A percentile compares a stretch with the other conserved stretches of the same genome.
These are phyloP conservation scores for Xiphorhynchus elegans DNA, from an alignment of 2,113 vertebrate genomes.

Conservation along the genomic window DNA sequence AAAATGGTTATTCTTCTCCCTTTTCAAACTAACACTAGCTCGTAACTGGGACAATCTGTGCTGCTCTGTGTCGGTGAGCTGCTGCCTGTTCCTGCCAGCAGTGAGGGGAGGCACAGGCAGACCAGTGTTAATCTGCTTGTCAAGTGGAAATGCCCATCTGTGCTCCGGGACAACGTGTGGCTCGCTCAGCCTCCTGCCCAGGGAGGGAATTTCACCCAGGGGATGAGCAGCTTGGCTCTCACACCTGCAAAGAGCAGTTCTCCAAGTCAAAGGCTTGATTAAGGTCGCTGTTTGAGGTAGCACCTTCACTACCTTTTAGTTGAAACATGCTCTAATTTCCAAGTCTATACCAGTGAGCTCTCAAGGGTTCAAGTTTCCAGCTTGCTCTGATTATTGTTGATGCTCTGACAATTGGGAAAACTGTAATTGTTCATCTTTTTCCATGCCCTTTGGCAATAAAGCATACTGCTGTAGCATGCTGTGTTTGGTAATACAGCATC, in stretches of 20 bases:
- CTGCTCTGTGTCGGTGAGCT: not conserved
- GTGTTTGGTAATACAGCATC: not conserved
- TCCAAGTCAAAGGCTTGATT: not conserved
- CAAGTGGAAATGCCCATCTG: not conserved
- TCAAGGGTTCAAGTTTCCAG: not conserved
- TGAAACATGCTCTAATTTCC: not conserved
- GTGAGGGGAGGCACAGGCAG: not conserved
- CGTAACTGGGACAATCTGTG: not conserved
- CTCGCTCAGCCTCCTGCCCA: not conserved
- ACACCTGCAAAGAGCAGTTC: not conserved
- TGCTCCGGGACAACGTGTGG: rapidly evolving
- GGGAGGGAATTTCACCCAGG: not conserved
- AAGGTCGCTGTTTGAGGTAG: not conserved
- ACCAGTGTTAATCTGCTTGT: not conserved
- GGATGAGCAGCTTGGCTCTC: not conserved
- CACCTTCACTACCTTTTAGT: not conserved
- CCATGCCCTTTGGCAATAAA: not conserved
- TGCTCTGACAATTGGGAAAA: not conserved
- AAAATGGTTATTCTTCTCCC: not conserved
- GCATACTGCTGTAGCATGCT: not conserved
- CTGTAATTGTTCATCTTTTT: not conserved
- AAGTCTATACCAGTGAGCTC: not conserved
- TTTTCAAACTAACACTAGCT: not conserved
- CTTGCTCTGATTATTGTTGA: not conserved
- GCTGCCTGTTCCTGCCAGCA: not conserved